A percentile compares a stretch with the other conserved stretches of the same genome.
These are phyloP conservation scores for Pemphigus obesinymphae DNA, from an alignment of 1,140 invertebrate genomes.

Conservation along the genomic window DNA sequence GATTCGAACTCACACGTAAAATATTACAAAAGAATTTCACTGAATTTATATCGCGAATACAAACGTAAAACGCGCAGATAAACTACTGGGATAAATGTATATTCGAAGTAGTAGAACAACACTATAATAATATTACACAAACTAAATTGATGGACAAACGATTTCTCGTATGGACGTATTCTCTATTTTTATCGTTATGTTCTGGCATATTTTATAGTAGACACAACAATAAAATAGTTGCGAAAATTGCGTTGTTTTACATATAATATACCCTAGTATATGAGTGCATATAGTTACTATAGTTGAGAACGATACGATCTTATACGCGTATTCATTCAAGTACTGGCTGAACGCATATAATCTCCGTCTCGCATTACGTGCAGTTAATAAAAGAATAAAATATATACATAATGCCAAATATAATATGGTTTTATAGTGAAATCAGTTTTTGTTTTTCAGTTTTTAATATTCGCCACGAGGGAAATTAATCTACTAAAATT, in stretches of 20 bases:
- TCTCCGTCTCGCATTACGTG: neutral
- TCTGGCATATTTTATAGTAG: neutral
- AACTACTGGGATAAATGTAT: no score
- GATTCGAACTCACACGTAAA: no score
- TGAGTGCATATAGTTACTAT: no score
- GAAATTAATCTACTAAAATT: constrained; percentile 22
- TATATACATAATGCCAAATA: neutral
- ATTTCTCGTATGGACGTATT: no score
- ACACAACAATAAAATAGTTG: neutral
- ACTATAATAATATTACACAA: no score
- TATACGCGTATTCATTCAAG: neutral
- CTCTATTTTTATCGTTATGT: neutral
- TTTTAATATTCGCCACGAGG: constrained; percentile 16
- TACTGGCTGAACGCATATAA: neutral
- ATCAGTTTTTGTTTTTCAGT: neutral
- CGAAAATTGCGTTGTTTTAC: neutral
- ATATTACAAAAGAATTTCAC: no score
- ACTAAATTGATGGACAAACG: no score
- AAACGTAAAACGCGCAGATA: no score
- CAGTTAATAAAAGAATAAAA: neutral
- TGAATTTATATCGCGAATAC: no score
- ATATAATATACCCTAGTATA: neutral
- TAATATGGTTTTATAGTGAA: constrained; percentile 4
- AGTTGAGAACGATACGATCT: no score
- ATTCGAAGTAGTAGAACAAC: no score